phyloP scores from a whole-genome alignment of 2,113 vertebrate genomes.

The Dasypus novemcinctus region DNA sequence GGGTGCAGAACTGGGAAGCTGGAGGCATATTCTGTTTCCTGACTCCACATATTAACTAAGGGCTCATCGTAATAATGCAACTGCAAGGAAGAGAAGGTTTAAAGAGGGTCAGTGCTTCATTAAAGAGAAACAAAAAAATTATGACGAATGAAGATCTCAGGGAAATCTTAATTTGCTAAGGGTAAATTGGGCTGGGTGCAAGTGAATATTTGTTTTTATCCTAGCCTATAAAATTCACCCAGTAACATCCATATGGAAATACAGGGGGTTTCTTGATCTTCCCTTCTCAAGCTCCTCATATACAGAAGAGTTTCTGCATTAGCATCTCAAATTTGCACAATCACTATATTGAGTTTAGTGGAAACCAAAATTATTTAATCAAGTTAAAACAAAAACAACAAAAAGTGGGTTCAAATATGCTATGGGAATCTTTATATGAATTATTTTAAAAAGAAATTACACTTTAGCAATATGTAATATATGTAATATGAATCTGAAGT shows the following conservation, averaged over 20 bases:
- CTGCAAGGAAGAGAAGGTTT: slow-evolving; percentile 40
- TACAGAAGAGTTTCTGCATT: slow-evolving; percentile 42
- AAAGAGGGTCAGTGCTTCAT: slow-evolving; percentile 62
- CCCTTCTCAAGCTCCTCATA: slow-evolving; percentile 14
- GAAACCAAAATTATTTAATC: slow-evolving; percentile 52
- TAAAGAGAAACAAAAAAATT: slow-evolving; percentile 59
- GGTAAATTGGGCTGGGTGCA: slow-evolving; percentile 37
- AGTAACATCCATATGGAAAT: slow-evolving; percentile 61
- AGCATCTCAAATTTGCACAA: slow-evolving; percentile 51
- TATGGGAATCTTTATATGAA: slow-evolving; percentile 28
- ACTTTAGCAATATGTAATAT: background rate
- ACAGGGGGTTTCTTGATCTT: slow-evolving; percentile 40
- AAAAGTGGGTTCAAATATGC: slow-evolving; percentile 35
- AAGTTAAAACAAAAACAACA: slow-evolving; percentile 24
- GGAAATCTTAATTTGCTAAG: slow-evolving; percentile 44
- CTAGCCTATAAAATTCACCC: slow-evolving; percentile 63
- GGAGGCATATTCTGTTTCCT: background rate
- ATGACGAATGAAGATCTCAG: slow-evolving; percentile 41
- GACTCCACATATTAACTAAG: slow-evolving; percentile 46
- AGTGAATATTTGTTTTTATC: slow-evolving; percentile 66
- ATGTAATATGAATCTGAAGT: slow-evolving; percentile 33
- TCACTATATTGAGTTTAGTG: slow-evolving; percentile 39
- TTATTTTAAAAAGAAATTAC: slow-evolving; percentile 46
- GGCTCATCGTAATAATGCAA: slow-evolving; percentile 38
- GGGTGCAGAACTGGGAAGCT: background rate